Conservation (phyloP, 2,797 vertebrate genomes). For the Lacerta agilis region DNA sequence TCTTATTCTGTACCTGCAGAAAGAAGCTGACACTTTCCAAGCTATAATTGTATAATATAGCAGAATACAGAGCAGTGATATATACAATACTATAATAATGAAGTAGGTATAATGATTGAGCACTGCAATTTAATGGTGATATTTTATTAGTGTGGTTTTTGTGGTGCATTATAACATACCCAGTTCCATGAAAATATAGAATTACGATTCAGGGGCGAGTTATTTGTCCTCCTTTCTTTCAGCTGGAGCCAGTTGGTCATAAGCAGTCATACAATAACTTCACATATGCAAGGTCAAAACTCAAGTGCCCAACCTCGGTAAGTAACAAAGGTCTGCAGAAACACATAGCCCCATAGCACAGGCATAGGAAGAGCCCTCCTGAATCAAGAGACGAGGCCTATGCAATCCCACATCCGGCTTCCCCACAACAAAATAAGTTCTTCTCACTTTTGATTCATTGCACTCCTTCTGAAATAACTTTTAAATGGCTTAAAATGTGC, state of each 20-base stretch:
- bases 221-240: conserved; percentile 44
- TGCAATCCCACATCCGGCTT: too few relatives aligned
- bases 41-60: background rate
- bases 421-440: background rate
- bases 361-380: background rate
- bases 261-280: conserved; percentile 91
- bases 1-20: background rate
- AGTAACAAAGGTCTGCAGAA: conserved; percentile 61
- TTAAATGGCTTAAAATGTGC: background rate
- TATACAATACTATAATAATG: background rate
- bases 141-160: background rate
- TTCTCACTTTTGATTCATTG: conserved; percentile 14
- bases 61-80: background rate
- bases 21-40: background rate
- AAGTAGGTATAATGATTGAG: background rate
- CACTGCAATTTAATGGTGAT: background rate
- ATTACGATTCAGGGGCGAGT: background rate
- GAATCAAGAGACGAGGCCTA: background rate
- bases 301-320: conserved; percentile 86
- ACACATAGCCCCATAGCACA: background rate
- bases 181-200: background rate
- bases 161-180: background rate
- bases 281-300: conserved; percentile 79
- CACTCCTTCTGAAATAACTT: background rate
- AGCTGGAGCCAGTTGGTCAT: conserved; percentile 90